Evolutionary conservation across 2,888 invertebrate genomes (phyloP).

Genomic region (Epinotia brunnichana): DNA sequence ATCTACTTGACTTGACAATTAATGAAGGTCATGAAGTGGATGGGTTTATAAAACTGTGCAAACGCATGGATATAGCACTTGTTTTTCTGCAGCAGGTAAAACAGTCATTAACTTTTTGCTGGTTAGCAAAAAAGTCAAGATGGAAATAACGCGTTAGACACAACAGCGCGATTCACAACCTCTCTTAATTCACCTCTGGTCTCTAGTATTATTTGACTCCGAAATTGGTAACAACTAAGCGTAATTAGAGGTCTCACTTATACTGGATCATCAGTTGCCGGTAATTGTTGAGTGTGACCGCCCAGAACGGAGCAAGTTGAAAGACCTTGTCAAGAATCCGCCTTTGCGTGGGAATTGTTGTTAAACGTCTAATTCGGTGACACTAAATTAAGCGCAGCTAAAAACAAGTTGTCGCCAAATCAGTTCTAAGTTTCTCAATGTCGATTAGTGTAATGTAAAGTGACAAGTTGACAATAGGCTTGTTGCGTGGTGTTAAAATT

Average conservation of each 20-base stretch:
- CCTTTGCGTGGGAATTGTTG: conserved; percentile 38
- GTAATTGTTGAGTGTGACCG: not conserved
- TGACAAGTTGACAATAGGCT: too few species aligned
- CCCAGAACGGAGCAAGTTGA: conserved; percentile 30
- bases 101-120: conserved; percentile 29
- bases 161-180: conserved; percentile 1
- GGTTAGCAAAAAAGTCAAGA: conserved; percentile 24
- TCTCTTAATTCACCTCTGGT: not conserved
- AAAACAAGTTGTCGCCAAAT: not conserved
- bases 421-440: conserved; percentile 16
- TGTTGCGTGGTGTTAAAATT: too few species aligned
- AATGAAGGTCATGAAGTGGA: conserved; percentile 8
- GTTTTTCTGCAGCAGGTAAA: conserved; percentile 11
- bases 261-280: not conserved
- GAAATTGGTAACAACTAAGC: not conserved
- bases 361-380: conserved; percentile 10
- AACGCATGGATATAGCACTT: conserved; percentile 1
- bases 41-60: conserved; percentile 12
- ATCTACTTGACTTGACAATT: conserved; percentile 8
- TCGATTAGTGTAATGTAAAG: conserved; percentile 6
- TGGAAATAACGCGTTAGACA: conserved; percentile 15
- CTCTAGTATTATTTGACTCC: not conserved
- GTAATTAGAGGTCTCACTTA: not conserved
- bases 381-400: conserved; percentile 1
- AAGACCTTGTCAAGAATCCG: conserved; percentile 36